Percentiles rank a stretch among this genome's conserved stretches.
phyloP scores from a whole-genome alignment of 2,888 invertebrate species.

The Masnerella sp. region DNA sequence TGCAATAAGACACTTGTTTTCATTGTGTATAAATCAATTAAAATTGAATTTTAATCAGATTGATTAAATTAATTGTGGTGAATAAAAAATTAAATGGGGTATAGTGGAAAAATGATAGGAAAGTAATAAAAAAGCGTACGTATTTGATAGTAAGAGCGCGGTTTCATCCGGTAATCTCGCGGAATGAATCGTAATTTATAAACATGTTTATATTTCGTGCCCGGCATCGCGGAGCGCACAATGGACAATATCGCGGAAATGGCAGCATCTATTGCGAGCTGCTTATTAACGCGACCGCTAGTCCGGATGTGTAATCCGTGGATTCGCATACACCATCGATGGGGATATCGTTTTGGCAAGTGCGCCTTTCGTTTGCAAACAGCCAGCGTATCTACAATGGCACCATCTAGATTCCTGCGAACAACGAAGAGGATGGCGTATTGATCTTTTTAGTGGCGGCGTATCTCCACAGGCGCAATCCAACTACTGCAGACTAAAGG shows the following conservation, averaged over 20 bases:
- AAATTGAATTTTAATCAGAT: too few species aligned
- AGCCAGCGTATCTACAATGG: conserved; percentile 63
- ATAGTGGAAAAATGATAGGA: too few species aligned
- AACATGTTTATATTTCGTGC: conserved; percentile 52
- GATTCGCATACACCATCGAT: conserved; percentile 57
- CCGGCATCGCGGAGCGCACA: conserved; percentile 32
- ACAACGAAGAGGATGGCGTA: conserved; percentile 74
- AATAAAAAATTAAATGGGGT: too few species aligned
- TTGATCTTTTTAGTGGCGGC: conserved; percentile 77
- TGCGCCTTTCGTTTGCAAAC: conserved; percentile 61
- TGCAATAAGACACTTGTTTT: too few species aligned
- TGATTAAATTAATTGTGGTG: too few species aligned
- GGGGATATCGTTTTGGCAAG: conserved; percentile 60
- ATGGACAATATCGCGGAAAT: conserved; percentile 48
- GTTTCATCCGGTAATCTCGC: conserved; percentile 40
- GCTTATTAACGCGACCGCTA: conserved; percentile 54
- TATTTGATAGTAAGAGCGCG: conserved; percentile 24
- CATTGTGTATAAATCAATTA: too few species aligned
- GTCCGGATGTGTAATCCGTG: conserved; percentile 54
- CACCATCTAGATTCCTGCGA: conserved; percentile 71
- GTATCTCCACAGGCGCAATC: conserved; percentile 74
- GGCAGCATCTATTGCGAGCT: conserved; percentile 46
- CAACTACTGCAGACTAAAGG: conserved; percentile 73
- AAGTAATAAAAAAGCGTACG: conserved; percentile 30
- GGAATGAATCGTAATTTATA: conserved; percentile 51